Evolutionary conservation across 2,888 invertebrate species (phyloP).

Genomic region (Cheilosia impressa): DNA sequence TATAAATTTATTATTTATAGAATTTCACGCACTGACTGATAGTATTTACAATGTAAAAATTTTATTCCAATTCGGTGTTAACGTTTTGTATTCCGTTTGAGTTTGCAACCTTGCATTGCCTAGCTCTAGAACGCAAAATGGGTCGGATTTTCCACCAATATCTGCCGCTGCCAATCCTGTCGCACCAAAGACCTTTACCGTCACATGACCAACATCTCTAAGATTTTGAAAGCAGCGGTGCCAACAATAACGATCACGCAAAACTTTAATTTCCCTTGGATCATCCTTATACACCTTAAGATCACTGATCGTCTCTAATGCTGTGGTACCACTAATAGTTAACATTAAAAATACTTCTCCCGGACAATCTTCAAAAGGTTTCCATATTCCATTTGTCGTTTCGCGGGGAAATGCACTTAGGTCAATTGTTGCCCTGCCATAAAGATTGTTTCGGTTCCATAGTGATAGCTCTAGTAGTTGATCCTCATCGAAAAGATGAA

Average conservation of each 20-base stretch:
- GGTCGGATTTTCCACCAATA: slow-evolving; percentile 98
- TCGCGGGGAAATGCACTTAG: slow-evolving; percentile 93
- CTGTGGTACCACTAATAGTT: slow-evolving; percentile 97
- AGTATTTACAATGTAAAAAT: slow-evolving; percentile 96
- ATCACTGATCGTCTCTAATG: slow-evolving; percentile 96
- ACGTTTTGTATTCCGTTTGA: slow-evolving; percentile 99
- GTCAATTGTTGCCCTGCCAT: slow-evolving; percentile 92
- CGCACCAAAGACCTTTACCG: slow-evolving; percentile 95
- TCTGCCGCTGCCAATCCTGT: slow-evolving; percentile 97
- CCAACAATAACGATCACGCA: slow-evolving; percentile 86
- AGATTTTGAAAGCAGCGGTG: slow-evolving; percentile 88
- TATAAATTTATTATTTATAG: neutral
- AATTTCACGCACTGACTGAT: neutral
- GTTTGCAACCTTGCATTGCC: slow-evolving; percentile 98
- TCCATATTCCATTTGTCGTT: slow-evolving; percentile 95
- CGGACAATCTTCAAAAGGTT: slow-evolving; percentile 94
- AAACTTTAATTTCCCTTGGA: slow-evolving; percentile 87
- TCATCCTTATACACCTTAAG: slow-evolving; percentile 93
- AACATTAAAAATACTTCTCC: slow-evolving; percentile 93
- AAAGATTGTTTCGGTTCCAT: slow-evolving; percentile 85
- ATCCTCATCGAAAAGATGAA: slow-evolving; percentile 97
- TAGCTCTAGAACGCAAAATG: slow-evolving; percentile 98
- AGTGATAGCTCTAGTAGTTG: slow-evolving; percentile 96
- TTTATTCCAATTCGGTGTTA: slow-evolving; percentile 98
- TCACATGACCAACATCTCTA: slow-evolving; percentile 96